Base-by-base conservation (phyloP, 2,797 vertebrate species). In the Loriculus beryllinus region DNA sequence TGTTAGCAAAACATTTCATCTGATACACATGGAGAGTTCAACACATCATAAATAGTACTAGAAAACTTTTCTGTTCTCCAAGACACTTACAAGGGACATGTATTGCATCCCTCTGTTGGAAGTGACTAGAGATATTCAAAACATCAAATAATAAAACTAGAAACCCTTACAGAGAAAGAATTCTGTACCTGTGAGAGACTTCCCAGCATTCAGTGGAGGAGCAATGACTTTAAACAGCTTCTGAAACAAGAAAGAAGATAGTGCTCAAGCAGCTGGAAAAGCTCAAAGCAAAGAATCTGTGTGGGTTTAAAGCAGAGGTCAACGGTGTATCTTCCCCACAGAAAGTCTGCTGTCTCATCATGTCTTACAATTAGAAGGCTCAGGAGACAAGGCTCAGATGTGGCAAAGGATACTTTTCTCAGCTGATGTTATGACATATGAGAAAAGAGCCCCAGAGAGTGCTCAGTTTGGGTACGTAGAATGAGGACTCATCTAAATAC, bases 191-290 rank as follows among this genome's bases (percentile, higher is more conserved):
- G 98, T 98, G 70, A 99, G 98, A 68, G 98, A 97, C 85, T 98
- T 99, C 35, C 99, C 99, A 95, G 98, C 98, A 82, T 97, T 98
- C 78, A 99, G 97, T 22, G 98, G 98, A 91, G 98, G 98, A 86
- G 98, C 97, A 96, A 99, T 99, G 91, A 99, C 98, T 96, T 98
- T 98, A 97, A 99, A 99, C 74, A 99, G 98, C 98, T 99, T 99
- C 99, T 99, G 94, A 28, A 96, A 94, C 59, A 92, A 84, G 57
- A 93, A 80, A 56, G 54, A 33, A 43, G 26, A 49, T 45, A 86
- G 31, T 12, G n/a, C 21, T 95, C 47, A 90, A 69, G 57, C 42
- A 96, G 54, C 28, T 88, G 23, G 28, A 42, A 92, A 78, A 88
- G 33, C 56, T 86, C 78, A 78, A 85, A 86, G n/a, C 48, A 88